A percentile compares a stretch with the other conserved stretches of the same genome.
Evolutionary conservation across 2,113 vertebrate species (phyloP).

Genomic region (Serilophus lunatus): DNA sequence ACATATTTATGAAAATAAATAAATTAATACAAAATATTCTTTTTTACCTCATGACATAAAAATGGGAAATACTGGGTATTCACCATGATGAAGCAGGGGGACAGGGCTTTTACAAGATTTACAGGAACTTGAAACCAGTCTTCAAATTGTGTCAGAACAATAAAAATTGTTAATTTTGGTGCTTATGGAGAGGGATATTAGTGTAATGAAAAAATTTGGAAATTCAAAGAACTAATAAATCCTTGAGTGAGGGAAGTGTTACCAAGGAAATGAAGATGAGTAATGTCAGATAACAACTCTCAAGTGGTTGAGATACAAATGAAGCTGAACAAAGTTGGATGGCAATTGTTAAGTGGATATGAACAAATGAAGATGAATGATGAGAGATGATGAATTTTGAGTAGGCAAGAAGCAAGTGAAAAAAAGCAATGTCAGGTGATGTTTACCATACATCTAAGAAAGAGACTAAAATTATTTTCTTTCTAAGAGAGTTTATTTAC

Average conservation of each 20-base stretch:
- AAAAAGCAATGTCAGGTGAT: not conserved
- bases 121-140: not conserved
- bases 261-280: not conserved
- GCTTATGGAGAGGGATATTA: not conserved
- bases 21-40: not conserved
- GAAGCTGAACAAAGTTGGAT: not conserved
- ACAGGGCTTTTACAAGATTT: not conserved
- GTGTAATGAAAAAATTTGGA: not conserved
- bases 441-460: not conserved
- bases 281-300: not conserved
- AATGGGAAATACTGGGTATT: not conserved
- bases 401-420: not conserved
- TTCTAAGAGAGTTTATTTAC: not conserved
- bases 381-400: not conserved
- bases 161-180: not conserved
- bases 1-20: not conserved
- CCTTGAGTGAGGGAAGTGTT: not conserved
- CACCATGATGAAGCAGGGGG: not conserved
- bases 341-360: not conserved
- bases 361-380: not conserved
- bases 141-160: not conserved
- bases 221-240: not conserved
- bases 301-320: not conserved
- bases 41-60: not conserved
- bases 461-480: not conserved